These are phyloP conservation scores for Mus caroli DNA, from an alignment of 2,797 vertebrate genomes.

Conservation along the genomic window DNA sequence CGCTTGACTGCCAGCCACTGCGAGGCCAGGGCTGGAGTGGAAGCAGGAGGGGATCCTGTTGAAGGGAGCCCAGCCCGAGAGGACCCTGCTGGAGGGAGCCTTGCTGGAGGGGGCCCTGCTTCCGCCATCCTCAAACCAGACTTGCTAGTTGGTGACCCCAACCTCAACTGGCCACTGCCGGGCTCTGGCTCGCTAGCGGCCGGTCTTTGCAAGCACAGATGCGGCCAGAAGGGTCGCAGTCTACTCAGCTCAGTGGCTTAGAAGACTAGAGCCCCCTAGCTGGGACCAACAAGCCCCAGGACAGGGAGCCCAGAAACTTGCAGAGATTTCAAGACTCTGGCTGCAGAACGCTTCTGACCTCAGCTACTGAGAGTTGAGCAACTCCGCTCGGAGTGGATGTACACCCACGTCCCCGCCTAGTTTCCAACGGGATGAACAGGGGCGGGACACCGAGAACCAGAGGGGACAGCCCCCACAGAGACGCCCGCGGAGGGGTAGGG, in stretches of 20 bases:
- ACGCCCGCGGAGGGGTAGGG: conserved; percentile 37
- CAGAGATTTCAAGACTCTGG: background rate
- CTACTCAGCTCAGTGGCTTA: background rate
- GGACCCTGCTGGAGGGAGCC: background rate
- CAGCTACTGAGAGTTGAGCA: background rate
- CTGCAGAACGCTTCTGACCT: background rate
- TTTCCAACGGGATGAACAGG: background rate
- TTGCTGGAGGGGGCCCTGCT: background rate
- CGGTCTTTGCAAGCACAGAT: background rate
- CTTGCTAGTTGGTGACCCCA: background rate
- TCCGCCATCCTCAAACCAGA: conserved; percentile 24
- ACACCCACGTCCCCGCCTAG: conserved; percentile 36
- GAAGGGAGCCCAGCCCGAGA: background rate
- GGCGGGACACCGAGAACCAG: background rate
- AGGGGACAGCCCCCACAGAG: background rate
- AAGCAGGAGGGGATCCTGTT: accelerated
- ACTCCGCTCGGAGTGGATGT: background rate
- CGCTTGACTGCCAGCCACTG: background rate
- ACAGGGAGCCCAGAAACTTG: conserved; percentile 10
- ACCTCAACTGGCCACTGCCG: background rate
- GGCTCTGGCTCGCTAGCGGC: background rate
- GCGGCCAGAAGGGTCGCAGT: background rate
- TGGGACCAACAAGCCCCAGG: background rate
- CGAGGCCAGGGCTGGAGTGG: background rate
- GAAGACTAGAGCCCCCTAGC: background rate